Evolutionary conservation across 2,888 invertebrate genomes (phyloP).

Genomic region (Diabrotica balteata): DNA sequence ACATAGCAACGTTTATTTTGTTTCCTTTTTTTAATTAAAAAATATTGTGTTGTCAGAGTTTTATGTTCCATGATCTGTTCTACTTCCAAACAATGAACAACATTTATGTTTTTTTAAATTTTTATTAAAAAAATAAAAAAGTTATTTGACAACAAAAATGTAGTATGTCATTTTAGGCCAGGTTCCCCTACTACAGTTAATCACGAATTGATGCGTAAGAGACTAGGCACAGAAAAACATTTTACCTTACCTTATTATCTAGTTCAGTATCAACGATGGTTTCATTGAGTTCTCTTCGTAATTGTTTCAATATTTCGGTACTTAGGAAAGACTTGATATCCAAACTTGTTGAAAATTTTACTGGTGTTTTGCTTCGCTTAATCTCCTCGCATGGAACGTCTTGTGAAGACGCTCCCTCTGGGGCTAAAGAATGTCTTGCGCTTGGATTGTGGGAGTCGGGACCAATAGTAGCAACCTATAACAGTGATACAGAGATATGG

Average conservation of each 20-base stretch:
- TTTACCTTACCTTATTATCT: slow-evolving; percentile 65
- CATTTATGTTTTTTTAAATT: too few relatives aligned
- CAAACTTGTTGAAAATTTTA: slow-evolving; percentile 34
- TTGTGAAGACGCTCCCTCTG: slow-evolving; percentile 39
- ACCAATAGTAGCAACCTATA: slow-evolving; percentile 46
- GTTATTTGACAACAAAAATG: too few relatives aligned
- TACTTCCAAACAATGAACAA: too few relatives aligned
- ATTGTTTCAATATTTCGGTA: slow-evolving; percentile 69
- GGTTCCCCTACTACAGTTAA: too few relatives aligned
- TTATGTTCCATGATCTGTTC: too few relatives aligned
- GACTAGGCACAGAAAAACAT: too few relatives aligned
- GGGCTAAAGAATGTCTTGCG: slow-evolving; percentile 70
- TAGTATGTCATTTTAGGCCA: too few relatives aligned
- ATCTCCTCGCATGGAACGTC: slow-evolving; percentile 26
- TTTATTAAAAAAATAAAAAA: too few relatives aligned
- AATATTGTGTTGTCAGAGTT: too few relatives aligned
- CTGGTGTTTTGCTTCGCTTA: slow-evolving; percentile 21
- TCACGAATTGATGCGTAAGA: too few relatives aligned
- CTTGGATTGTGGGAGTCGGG: slow-evolving; percentile 72
- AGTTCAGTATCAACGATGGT: slow-evolving; percentile 75
- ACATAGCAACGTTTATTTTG: too few relatives aligned
- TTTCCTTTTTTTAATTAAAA: too few relatives aligned
- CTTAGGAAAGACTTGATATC: slow-evolving; percentile 64
- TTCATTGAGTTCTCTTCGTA: slow-evolving; percentile 72
- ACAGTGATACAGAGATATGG: neutral